Conservation (phyloP, 2,113 vertebrate species). For the Gobius niger region DNA sequence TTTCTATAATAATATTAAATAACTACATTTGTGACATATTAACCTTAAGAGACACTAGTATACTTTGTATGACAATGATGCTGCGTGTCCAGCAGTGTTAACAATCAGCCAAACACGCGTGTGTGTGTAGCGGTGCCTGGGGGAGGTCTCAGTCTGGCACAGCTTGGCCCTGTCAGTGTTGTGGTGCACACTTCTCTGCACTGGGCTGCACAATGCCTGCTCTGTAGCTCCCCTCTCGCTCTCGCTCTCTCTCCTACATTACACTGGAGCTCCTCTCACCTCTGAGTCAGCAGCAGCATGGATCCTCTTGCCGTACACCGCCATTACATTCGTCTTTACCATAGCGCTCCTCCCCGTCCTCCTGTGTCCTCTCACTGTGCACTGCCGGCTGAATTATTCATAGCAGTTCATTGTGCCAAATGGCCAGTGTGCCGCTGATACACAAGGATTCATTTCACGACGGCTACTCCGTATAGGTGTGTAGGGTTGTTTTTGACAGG, state of each 20-base stretch:
- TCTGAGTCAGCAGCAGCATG: conserved; percentile 65
- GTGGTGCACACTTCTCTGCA: conserved; percentile 65
- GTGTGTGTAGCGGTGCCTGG: conserved; percentile 18
- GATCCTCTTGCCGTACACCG: conserved; percentile 25
- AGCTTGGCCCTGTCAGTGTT: conserved; percentile 43
- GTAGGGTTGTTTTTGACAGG: no score
- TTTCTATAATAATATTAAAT: no score
- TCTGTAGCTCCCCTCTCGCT: conserved; percentile 50
- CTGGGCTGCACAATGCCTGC: conserved; percentile 60
- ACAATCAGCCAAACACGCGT: conserved; percentile 23
- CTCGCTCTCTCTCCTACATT: background rate
- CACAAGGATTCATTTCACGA: conserved; percentile 66
- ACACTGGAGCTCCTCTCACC: conserved; percentile 23
- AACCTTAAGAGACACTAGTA: no score
- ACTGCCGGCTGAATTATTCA: conserved; percentile 70
- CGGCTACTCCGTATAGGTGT: no score
- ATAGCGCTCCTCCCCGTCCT: conserved; percentile 24
- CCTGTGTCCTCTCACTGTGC: conserved; percentile 17
- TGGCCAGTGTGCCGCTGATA: conserved; percentile 56
- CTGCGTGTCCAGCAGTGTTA: conserved; percentile 5
- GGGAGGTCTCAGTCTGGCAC: conserved; percentile 62
- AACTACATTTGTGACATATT: no score
- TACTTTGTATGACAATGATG: background rate
- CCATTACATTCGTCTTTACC: conserved; percentile 7
- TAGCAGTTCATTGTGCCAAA: conserved; percentile 62